phyloP scores from a whole-genome alignment of 30 jellyfish, hydroid and myxozoan genomes.

The Clytia hemisphaerica region DNA sequence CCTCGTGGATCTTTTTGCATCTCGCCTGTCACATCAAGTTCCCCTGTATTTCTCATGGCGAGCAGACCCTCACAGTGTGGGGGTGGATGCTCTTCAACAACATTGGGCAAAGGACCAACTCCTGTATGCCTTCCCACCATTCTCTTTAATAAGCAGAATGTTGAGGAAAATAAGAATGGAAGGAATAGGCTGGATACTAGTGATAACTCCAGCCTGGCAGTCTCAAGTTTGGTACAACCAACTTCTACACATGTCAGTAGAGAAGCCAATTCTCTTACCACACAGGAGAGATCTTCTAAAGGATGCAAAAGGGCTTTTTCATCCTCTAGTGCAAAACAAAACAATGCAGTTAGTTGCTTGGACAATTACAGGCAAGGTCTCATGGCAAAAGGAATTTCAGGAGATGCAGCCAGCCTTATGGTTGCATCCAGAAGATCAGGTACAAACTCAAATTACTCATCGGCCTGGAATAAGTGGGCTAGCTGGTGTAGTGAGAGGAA shows the following conservation, averaged over 20 bases:
- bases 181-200: slow-evolving; percentile 1
- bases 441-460: slow-evolving; percentile 14
- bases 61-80: slow-evolving; percentile 35
- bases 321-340: slow-evolving; percentile 24
- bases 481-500: slow-evolving; percentile 43
- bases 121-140: slow-evolving; percentile 46
- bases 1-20: slow-evolving; percentile 34
- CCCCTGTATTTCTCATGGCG: slow-evolving; percentile 34
- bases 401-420: slow-evolving; percentile 26
- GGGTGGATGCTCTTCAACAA: slow-evolving; percentile 23
- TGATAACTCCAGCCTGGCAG: slow-evolving; percentile 36
- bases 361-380: slow-evolving; percentile 16
- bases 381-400: slow-evolving; percentile 12
- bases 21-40: slow-evolving; percentile 29
- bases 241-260: slow-evolving; percentile 18
- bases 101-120: slow-evolving; percentile 18
- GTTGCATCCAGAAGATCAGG: slow-evolving; percentile 35
- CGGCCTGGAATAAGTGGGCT: slow-evolving; percentile 45
- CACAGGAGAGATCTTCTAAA: not conserved
- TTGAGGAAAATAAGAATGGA: slow-evolving; percentile 4
- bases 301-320: slow-evolving; percentile 7
- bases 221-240: slow-evolving; percentile 27
- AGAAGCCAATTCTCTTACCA: slow-evolving; percentile 23
- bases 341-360: slow-evolving; percentile 15
- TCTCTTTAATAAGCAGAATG: slow-evolving; percentile 11